Evolutionary conservation across 2,113 vertebrate genomes (phyloP).

Genomic region (Oreamnos americanus): DNA sequence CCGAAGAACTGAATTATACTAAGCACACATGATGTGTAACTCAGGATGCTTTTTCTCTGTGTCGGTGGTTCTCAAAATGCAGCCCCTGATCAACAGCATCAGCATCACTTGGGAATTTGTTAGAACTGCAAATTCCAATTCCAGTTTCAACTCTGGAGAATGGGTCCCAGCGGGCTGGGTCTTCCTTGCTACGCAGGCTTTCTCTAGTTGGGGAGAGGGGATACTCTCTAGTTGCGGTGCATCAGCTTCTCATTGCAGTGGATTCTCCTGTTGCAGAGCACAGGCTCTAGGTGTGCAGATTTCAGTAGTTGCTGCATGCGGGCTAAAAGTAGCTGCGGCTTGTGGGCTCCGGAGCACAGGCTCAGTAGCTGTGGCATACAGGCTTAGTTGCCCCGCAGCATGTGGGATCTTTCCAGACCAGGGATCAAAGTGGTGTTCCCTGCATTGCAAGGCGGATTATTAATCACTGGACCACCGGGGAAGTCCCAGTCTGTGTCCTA

Average conservation of each 20-base stretch:
- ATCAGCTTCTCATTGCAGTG: background rate
- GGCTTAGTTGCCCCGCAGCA: background rate
- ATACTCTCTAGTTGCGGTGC: background rate
- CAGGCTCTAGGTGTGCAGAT: background rate
- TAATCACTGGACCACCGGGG: background rate
- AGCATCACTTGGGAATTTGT: background rate
- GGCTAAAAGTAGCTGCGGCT: background rate
- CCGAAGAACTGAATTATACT: background rate
- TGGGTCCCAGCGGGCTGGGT: background rate
- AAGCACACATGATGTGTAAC: background rate
- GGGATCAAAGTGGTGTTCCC: background rate
- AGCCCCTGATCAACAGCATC: background rate
- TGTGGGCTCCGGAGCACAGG: background rate
- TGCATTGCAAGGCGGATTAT: background rate
- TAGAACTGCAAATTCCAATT: background rate
- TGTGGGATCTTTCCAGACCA: background rate
- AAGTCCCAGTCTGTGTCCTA: background rate
- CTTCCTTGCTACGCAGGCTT: background rate
- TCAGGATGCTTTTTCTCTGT: background rate
- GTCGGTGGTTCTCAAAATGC: background rate
- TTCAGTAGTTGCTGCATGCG: background rate
- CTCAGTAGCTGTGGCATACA: background rate
- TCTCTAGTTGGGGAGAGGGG: background rate
- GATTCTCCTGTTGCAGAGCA: background rate
- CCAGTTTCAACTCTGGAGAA: background rate